Evolutionary conservation across 2,888 invertebrate species (phyloP).

Genomic region (Drosophila quinaria): DNA sequence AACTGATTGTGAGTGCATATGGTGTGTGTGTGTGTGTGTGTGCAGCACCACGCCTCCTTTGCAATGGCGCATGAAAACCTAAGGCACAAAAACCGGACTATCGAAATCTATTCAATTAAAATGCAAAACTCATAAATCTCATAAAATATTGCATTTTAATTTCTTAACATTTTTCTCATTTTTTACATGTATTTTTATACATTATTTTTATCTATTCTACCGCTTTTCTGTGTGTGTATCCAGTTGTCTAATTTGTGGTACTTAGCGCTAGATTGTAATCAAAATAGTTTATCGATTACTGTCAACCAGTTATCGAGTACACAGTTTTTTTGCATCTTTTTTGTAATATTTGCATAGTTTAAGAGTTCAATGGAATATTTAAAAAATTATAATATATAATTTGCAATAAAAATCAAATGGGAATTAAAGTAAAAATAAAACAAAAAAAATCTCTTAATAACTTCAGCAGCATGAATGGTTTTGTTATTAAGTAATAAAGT

Average conservation of each 20-base stretch:
- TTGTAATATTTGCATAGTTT: conserved; percentile 1
- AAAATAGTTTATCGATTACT: conserved; percentile 6
- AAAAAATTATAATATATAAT: conserved; percentile 27
- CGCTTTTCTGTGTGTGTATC: conserved; percentile 7
- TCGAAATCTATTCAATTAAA: conserved; percentile 75
- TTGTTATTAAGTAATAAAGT: conserved; percentile 81
- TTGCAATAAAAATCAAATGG: conserved; percentile 55
- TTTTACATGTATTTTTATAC: background rate
- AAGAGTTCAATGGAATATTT: conserved; percentile 2
- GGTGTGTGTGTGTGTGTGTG: conserved; percentile 23
- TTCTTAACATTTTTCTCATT: conserved; percentile 5
- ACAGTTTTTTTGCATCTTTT: background rate
- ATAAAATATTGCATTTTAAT: conserved; percentile 69
- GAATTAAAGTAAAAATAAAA: conserved; percentile 39
- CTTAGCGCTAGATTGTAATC: conserved; percentile 43
- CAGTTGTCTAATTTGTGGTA: conserved; percentile 40
- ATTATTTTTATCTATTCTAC: conserved; percentile 8
- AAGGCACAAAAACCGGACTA: conserved; percentile 45
- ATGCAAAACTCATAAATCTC: conserved; percentile 66
- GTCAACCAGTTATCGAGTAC: background rate
- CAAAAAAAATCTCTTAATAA: conserved; percentile 56
- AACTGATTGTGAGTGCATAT: conserved; percentile 73
- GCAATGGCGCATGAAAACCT: conserved; percentile 25
- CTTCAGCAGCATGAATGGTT: conserved; percentile 76
- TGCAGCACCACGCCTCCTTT: conserved; percentile 53